phyloP scores from a whole-genome alignment of 1,140 invertebrate species.

The Saxidomus purpurata region DNA sequence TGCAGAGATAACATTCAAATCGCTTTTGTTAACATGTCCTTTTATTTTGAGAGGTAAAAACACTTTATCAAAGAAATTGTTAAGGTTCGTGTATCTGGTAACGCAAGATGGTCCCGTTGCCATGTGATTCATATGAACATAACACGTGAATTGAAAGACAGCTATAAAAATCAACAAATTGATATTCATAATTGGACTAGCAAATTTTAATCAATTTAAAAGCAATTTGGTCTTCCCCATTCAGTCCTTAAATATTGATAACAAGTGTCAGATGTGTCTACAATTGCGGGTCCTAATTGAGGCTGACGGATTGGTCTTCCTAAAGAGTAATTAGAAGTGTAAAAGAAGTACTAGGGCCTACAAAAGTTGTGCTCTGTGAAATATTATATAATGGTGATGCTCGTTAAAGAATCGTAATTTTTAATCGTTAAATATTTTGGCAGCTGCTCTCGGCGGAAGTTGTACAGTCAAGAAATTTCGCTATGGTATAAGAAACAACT shows the following conservation, averaged over 20 bases:
- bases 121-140: not conserved
- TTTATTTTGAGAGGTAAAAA: not conserved
- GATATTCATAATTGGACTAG: conserved; percentile 2
- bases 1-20: not conserved
- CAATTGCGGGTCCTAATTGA: not conserved
- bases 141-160: not conserved
- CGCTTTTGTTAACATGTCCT: not conserved
- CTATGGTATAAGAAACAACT: too few species aligned
- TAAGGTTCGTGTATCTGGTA: not conserved
- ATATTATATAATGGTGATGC: too few species aligned
- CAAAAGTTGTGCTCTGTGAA: too few species aligned
- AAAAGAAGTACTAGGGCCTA: too few species aligned
- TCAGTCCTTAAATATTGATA: conserved; percentile 5
- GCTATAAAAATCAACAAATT: conserved; percentile 23
- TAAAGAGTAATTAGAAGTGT: not conserved
- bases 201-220: conserved; percentile 13
- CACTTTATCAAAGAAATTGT: not conserved
- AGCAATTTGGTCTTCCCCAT: conserved; percentile 7
- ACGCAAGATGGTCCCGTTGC: not conserved
- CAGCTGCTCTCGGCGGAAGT: too few species aligned
- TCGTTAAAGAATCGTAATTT: too few species aligned
- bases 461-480: too few species aligned
- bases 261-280: not conserved
- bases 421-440: too few species aligned
- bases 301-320: not conserved